Evolutionary conservation across 2,113 vertebrate species (phyloP), one percentile per base, ranked within the genome.

Genomic region (Osmerus mordax): DNA sequence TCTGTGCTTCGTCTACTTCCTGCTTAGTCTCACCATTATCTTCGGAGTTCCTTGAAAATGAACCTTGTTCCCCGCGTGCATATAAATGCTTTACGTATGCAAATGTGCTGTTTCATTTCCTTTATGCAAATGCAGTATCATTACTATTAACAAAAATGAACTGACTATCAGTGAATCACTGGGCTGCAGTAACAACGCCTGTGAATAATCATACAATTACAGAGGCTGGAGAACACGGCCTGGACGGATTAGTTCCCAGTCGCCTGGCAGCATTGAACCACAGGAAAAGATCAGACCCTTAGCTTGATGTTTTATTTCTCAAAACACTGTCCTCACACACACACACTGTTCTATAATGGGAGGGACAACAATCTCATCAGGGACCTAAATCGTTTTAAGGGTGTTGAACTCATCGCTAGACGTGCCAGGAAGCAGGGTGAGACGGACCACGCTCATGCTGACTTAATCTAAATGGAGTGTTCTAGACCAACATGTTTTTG

Each of bases 41-140:
- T 87, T 77, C 14, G 4, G 71, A 74, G 78, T 88, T 84, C 85
- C 74, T 81, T 86, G 70, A 80, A 62, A 88, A 88, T 87, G 82
- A 85, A 72, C 87, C 87, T 87, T 84, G 79, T 85, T 83, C 59
- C n/a, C 21, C 5, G 82, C 84, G 83, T 81, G 87, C 83, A 82
- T 81, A 84, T 87, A 83, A 86, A 88, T 90, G 74, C 84, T 88
- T 88, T 86, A 89, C 88, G 82, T 87, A 87, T 89, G 88, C 85
- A 86, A 87, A 90, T 89, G 83, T n/a, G 71, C 79, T 60, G 82
- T 88, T 90, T 90, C 84, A 90, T 90, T 89, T 90, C 87, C 89
- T 88, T 76, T 87, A 84, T 89, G 89, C 85, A 89, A 88, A 90
- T 90, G 69, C 58, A 67, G 74, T 81, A 79, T 88, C 85, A 84